Evolutionary conservation across 2,888 invertebrate species (phyloP).

Genomic region (Dicycla oo): DNA sequence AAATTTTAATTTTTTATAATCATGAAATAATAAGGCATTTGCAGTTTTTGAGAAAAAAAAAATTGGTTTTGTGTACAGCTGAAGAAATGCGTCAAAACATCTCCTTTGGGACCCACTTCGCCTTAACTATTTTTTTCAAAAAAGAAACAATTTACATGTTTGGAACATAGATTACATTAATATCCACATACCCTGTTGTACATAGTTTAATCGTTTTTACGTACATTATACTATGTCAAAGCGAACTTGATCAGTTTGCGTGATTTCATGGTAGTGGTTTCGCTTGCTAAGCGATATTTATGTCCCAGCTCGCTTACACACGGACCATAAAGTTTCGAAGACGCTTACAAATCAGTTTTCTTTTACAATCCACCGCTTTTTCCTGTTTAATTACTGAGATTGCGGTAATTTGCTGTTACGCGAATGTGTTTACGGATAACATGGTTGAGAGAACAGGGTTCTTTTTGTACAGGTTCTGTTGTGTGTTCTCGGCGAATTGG

Average conservation of each 20-base stretch:
- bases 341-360: conserved; percentile 65
- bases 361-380: conserved; percentile 55
- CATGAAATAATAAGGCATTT: no score
- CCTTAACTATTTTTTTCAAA: neutral
- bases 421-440: conserved; percentile 21
- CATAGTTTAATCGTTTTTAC: neutral
- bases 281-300: conserved; percentile 66
- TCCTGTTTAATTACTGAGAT: conserved; percentile 49
- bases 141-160: neutral
- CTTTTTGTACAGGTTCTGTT: conserved; percentile 12
- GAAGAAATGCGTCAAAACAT: no score
- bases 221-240: neutral
- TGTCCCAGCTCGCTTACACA: conserved; percentile 50
- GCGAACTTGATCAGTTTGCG: conserved; percentile 39
- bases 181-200: neutral
- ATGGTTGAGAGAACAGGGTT: conserved; percentile 16
- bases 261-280: conserved; percentile 61
- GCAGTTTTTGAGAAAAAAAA: no score
- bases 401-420: conserved; percentile 50
- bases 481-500: conserved; percentile 1
- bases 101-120: no score
- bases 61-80: no score
- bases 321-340: conserved; percentile 63
- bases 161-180: neutral
- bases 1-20: no score